phyloP scores from a whole-genome alignment of 1,140 invertebrate species.

The Neotoxoptera formosana region DNA sequence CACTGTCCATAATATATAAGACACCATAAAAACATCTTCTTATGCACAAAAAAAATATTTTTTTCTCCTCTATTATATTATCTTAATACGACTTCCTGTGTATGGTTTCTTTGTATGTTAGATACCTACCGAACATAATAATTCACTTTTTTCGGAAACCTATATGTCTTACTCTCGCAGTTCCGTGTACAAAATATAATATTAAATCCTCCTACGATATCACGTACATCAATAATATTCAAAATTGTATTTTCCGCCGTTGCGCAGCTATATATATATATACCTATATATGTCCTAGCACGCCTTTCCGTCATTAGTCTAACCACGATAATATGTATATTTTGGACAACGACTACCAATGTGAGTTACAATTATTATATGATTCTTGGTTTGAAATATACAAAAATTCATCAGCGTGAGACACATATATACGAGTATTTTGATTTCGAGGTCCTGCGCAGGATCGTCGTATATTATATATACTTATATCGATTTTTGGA shows the following conservation, averaged over 20 bases:
- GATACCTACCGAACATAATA: neutral
- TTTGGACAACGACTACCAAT: neutral
- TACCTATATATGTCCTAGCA: no score
- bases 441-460: neutral
- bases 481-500: neutral
- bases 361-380: neutral
- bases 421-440: neutral
- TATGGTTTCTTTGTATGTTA: neutral
- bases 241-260: no score
- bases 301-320: no score
- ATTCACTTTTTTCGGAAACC: neutral
- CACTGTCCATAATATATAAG: neutral
- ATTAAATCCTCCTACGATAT: neutral
- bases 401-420: neutral
- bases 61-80: neutral
- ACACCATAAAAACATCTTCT: neutral
- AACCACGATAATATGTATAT: neutral
- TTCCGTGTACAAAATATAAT: neutral
- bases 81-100: constrained; percentile 17
- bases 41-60: neutral
- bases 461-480: neutral
- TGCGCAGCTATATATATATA: no score
- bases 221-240: no score
- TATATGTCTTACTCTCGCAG: neutral
- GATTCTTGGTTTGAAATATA: neutral